A percentile compares a stretch with the other conserved stretches of the same genome.
phyloP scores from a whole-genome alignment of 2,113 vertebrate species.

The Apodemus speciosus region DNA sequence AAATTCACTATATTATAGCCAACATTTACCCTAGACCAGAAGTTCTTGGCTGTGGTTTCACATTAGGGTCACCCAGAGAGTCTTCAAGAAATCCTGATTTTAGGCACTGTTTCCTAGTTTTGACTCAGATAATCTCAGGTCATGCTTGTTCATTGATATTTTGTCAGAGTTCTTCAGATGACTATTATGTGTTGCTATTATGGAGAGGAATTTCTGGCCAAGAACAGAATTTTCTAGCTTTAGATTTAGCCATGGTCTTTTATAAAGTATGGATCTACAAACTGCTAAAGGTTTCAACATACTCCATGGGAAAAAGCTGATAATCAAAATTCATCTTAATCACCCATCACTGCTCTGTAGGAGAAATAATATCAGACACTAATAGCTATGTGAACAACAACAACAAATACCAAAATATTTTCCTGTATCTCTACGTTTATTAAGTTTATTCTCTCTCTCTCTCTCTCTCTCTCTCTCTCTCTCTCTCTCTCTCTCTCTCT shows the following conservation, averaged over 20 bases:
- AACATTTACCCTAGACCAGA: not conserved
- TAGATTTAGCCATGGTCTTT: constrained; percentile 31
- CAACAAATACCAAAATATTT: constrained; percentile 7
- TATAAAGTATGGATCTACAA: constrained; percentile 8
- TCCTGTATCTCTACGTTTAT: not conserved
- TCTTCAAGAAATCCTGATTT: not conserved
- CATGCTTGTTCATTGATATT: not conserved
- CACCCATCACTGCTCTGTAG: not conserved
- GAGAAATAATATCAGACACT: not conserved
- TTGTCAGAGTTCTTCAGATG: constrained; percentile 7
- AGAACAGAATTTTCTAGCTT: constrained; percentile 34
- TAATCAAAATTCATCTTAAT: constrained; percentile 36
- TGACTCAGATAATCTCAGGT: not conserved
- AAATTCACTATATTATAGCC: not conserved
- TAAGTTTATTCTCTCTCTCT: not conserved
- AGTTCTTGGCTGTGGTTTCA: not conserved
- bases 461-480: not conserved
- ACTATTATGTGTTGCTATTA: constrained; percentile 28
- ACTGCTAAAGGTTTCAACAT: constrained; percentile 22
- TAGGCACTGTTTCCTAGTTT: not conserved
- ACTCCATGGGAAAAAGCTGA: constrained; percentile 20
- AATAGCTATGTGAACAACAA: constrained; percentile 23
- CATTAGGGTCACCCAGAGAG: not conserved
- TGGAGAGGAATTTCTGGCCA: constrained; percentile 1
- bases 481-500: not conserved